phyloP scores from a whole-genome alignment of 2,797 vertebrate genomes.

The Semaprochilodus insignis region DNA sequence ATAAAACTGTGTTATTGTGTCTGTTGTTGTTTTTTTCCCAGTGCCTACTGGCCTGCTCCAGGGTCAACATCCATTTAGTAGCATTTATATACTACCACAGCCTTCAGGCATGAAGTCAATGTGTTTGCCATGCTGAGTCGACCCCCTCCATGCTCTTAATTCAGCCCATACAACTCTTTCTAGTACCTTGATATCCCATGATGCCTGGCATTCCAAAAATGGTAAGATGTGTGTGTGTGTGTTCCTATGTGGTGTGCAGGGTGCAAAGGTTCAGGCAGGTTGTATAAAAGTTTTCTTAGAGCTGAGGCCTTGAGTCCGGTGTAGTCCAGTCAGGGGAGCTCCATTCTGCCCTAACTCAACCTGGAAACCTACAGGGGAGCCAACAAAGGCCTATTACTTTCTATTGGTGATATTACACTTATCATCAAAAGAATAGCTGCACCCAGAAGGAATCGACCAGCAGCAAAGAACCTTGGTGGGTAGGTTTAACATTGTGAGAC shows the following conservation, averaged over 20 bases:
- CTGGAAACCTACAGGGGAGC: not conserved
- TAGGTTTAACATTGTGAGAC: too few relatives aligned
- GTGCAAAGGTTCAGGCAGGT: slow-evolving; percentile 37
- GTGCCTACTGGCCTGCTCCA: not conserved
- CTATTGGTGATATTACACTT: not conserved
- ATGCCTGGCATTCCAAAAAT: slow-evolving; percentile 66
- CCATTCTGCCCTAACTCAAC: not conserved
- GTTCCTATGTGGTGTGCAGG: not conserved
- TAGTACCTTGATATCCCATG: slow-evolving; percentile 69
- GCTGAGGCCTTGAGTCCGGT: slow-evolving; percentile 43
- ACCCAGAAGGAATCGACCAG: too few relatives aligned
- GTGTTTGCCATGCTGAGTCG: slow-evolving; percentile 32
- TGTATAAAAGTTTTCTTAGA: slow-evolving; percentile 27
- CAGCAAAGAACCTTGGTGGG: too few relatives aligned
- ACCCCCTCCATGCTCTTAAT: slow-evolving; percentile 64
- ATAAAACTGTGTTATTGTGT: too few relatives aligned
- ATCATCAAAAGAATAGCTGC: too few relatives aligned
- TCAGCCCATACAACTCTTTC: slow-evolving; percentile 70
- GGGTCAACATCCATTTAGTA: slow-evolving; percentile 36
- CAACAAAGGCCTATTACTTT: not conserved
- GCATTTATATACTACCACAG: slow-evolving; percentile 24
- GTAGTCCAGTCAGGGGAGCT: slow-evolving; percentile 56
- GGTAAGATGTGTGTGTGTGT: not conserved
- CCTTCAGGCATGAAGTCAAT: slow-evolving; percentile 27
- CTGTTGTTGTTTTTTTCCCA: not conserved